A percentile compares a stretch with the other conserved stretches of the same genome.
Evolutionary conservation across 2,888 invertebrate species (phyloP).

Genomic region (Pherbina coryleti): DNA sequence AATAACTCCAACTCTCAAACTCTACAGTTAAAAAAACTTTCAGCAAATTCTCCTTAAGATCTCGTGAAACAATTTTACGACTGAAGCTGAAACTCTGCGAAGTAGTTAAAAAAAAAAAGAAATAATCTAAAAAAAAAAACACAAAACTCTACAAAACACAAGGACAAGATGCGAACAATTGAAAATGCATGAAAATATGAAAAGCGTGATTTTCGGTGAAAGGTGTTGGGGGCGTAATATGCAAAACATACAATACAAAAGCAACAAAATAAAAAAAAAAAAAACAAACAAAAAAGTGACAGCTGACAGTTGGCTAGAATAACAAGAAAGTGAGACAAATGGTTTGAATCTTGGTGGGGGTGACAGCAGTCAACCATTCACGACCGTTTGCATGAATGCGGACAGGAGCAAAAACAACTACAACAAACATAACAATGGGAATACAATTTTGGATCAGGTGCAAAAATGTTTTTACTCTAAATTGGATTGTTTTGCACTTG

Average conservation of each 20-base stretch:
- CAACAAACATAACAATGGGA: slow-evolving; percentile 17
- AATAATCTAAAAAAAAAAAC: background rate
- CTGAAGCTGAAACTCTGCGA: background rate
- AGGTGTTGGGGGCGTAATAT: background rate
- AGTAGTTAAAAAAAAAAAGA: background rate
- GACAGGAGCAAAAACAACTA: background rate
- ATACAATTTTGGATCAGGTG: slow-evolving; percentile 50
- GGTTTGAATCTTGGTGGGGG: background rate
- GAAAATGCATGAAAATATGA: slow-evolving; percentile 16
- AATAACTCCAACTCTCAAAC: no score
- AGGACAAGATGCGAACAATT: background rate
- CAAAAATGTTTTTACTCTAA: slow-evolving; percentile 50
- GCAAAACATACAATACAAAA: slow-evolving; percentile 8
- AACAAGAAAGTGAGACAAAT: slow-evolving; percentile 7
- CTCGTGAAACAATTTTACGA: background rate
- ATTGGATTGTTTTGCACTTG: slow-evolving; percentile 51
- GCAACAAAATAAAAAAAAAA: background rate
- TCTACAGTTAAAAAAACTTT: background rate
- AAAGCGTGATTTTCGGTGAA: slow-evolving; percentile 16
- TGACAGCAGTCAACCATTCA: background rate
- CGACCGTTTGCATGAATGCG: background rate
- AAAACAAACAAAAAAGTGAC: slow-evolving; percentile 6
- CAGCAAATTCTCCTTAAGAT: background rate
- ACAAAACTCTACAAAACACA: background rate
- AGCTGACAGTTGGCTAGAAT: background rate